These are phyloP conservation scores for Polyodon spathula DNA, from an alignment of 2,113 vertebrate genomes.

Conservation along the genomic window DNA sequence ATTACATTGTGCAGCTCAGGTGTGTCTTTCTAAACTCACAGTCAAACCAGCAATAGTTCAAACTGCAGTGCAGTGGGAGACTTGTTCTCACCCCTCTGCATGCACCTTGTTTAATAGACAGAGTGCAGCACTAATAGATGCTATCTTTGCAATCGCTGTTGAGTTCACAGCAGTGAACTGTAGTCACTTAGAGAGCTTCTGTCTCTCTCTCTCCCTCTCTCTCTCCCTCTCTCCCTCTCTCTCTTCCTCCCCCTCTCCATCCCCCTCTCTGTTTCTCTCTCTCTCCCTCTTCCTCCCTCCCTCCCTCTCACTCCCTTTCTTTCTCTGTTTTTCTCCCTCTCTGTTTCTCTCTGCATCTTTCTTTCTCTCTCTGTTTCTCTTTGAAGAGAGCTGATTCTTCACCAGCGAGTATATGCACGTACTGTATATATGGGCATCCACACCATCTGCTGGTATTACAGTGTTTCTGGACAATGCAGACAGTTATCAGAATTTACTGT, in stretches of 20 bases:
- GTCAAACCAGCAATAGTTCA: background rate
- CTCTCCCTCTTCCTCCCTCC: background rate
- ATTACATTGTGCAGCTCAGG: no score
- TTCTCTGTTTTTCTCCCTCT: background rate
- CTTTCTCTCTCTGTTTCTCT: background rate
- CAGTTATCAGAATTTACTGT: background rate
- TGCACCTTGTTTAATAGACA: background rate
- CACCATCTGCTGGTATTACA: no score
- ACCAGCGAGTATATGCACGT: no score
- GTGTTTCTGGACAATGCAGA: background rate
- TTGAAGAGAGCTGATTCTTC: background rate
- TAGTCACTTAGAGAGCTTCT: background rate
- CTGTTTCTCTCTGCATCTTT: background rate
- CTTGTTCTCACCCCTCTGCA: no score
- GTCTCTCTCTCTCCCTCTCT: background rate
- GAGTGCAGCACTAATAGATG: constrained; percentile 1
- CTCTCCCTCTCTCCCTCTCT: background rate
- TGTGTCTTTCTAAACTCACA: no score
- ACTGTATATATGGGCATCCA: no score
- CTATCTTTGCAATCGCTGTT: background rate
- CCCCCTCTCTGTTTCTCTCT: background rate
- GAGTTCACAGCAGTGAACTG: background rate
- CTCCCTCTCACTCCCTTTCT: background rate
- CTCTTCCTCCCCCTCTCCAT: background rate
- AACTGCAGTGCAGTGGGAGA: no score